phyloP scores from a whole-genome alignment of 2,797 vertebrate genomes.

The Lemur catta region DNA sequence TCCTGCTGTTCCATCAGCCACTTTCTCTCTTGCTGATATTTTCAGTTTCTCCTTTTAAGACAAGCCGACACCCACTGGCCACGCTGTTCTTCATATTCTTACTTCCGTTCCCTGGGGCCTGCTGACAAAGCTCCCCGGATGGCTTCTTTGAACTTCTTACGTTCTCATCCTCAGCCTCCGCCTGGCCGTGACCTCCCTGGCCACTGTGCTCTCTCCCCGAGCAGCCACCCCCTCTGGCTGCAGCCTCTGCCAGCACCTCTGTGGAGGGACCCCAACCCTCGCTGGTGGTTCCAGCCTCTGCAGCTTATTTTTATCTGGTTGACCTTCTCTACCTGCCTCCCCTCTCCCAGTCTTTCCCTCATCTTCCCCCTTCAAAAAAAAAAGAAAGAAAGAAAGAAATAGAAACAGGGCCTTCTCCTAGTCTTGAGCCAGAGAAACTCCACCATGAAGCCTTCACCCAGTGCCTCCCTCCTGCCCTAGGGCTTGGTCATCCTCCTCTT shows the following conservation, averaged over 20 bases:
- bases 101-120: neutral
- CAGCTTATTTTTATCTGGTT: neutral
- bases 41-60: neutral
- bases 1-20: neutral
- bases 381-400: neutral
- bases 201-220: neutral
- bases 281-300: neutral
- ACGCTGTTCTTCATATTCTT: neutral
- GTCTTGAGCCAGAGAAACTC: neutral
- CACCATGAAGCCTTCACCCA: neutral
- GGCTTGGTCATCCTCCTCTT: neutral
- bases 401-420: neutral
- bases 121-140: neutral
- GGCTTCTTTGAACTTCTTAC: neutral
- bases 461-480: neutral
- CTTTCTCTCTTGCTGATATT: neutral
- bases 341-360: neutral
- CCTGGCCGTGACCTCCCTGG: neutral
- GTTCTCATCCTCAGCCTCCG: neutral
- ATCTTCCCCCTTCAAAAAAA: neutral
- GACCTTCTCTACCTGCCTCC: neutral
- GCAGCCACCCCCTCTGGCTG: neutral
- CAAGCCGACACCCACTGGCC: neutral
- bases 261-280: rapidly evolving
- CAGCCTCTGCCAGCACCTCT: neutral